Evolutionary conservation across 2,113 vertebrate genomes (phyloP).

Genomic region (Erinaceus europaeus): DNA sequence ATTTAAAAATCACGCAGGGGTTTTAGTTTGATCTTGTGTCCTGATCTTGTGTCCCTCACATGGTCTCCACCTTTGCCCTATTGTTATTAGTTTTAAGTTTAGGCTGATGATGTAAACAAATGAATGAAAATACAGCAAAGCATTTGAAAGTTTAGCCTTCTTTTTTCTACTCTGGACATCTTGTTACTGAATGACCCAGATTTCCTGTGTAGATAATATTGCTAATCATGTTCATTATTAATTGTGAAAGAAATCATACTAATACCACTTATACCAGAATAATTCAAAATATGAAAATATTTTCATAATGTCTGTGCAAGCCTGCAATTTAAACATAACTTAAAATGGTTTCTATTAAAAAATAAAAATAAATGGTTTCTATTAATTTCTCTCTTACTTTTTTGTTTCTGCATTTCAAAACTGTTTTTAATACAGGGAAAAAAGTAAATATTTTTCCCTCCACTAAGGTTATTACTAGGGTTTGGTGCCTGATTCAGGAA

Average conservation of each 20-base stretch:
- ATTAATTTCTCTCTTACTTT: background rate
- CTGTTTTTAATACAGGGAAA: background rate
- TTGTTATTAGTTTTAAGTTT: background rate
- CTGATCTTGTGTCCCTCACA: background rate
- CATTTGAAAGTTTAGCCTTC: background rate
- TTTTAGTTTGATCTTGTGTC: constrained; percentile 48
- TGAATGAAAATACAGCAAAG: background rate
- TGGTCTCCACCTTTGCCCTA: background rate
- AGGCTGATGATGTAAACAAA: background rate
- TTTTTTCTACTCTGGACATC: background rate
- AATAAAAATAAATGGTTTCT: too few relatives aligned
- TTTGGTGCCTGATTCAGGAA: too few relatives aligned
- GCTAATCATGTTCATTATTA: background rate
- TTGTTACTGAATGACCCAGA: constrained; percentile 3
- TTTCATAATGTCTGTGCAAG: background rate
- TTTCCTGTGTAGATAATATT: background rate
- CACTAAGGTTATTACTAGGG: too few relatives aligned
- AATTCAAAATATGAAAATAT: constrained; percentile 2
- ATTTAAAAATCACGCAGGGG: background rate
- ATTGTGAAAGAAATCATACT: background rate
- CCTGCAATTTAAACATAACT: background rate
- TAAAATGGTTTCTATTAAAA: too few relatives aligned
- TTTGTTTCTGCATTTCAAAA: background rate
- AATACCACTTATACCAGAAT: background rate
- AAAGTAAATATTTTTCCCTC: background rate